These are phyloP conservation scores for Lutjanus erythropterus DNA, from an alignment of 2,113 vertebrate species.

Conservation along the genomic window DNA sequence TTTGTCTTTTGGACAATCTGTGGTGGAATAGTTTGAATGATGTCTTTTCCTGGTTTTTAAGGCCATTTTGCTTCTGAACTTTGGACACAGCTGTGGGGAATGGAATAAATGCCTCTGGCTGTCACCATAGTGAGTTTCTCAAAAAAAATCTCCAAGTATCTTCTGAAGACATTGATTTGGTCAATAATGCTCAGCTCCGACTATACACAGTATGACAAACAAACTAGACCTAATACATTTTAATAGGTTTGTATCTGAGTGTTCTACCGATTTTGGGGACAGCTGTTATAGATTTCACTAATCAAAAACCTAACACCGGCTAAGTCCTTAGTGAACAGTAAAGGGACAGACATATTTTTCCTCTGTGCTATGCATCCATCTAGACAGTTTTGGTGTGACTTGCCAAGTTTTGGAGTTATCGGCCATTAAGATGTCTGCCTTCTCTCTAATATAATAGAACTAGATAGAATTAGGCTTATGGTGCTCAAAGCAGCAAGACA, in stretches of 20 bases:
- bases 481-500: no score
- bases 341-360: no score
- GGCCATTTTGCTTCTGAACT: slow-evolving; percentile 20
- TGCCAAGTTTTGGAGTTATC: no score
- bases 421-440: no score
- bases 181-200: neutral
- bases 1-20: slow-evolving; percentile 24
- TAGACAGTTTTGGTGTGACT: no score
- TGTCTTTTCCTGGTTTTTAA: neutral
- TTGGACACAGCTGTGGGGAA: slow-evolving; percentile 15
- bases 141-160: neutral
- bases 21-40: neutral
- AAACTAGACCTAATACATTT: neutral
- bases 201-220: neutral
- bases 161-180: slow-evolving; percentile 15
- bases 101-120: slow-evolving; percentile 15
- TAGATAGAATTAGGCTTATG: no score
- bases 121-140: neutral
- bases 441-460: no score
- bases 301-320: neutral
- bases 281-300: no score
- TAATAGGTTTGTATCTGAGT: neutral
- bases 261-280: neutral
- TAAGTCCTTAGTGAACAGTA: neutral
- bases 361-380: no score